phyloP scores from a whole-genome alignment of 2,113 vertebrate species.

The Numenius arquata region DNA sequence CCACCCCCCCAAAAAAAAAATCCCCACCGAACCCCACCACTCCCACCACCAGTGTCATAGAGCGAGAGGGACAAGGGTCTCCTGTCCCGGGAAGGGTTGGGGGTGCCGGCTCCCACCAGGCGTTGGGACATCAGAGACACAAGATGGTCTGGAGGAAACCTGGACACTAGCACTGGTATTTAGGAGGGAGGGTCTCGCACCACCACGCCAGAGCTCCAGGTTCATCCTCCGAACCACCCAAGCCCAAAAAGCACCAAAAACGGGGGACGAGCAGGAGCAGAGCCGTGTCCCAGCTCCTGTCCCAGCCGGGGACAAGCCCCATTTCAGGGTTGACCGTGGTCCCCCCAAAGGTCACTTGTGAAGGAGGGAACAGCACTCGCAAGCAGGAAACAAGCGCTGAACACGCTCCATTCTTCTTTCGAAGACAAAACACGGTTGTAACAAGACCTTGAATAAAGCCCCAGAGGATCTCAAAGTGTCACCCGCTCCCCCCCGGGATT shows the following conservation, averaged over 20 bases:
- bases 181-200: not conserved
- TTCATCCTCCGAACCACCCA: rapidly evolving
- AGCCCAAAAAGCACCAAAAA: not conserved
- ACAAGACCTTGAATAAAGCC: not conserved
- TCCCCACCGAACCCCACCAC: no score
- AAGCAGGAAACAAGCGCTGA: rapidly evolving
- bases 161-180: not conserved
- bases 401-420: rapidly evolving
- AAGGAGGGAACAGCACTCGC: not conserved
- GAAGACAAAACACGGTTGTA: not conserved
- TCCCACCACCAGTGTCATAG: rapidly evolving
- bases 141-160: rapidly evolving
- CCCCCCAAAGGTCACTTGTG: not conserved
- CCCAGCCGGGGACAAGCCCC: rapidly evolving
- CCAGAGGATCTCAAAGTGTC: not conserved
- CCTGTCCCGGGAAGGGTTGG: rapidly evolving
- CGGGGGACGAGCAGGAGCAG: rapidly evolving
- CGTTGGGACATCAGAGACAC: rapidly evolving
- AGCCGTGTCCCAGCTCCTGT: rapidly evolving
- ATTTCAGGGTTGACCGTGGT: rapidly evolving
- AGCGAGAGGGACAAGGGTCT: not conserved
- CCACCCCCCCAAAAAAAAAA: no score
- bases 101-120: not conserved
- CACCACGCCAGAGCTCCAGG: not conserved
- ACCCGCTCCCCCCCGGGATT: not conserved